These are phyloP conservation scores for Bombus consobrinus DNA, from an alignment of 1,140 invertebrate species.

Conservation along the genomic window DNA sequence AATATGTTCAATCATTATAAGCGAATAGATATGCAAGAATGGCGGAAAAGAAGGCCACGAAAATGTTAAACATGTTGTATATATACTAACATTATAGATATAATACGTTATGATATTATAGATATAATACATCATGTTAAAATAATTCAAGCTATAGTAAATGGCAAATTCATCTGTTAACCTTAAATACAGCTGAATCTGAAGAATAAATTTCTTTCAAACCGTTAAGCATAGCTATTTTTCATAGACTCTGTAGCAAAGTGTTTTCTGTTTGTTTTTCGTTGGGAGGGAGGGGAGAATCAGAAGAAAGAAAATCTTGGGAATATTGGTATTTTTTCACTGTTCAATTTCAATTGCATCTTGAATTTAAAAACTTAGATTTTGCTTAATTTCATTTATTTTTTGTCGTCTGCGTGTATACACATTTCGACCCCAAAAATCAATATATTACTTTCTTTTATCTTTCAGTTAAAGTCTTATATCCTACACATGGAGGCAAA, in stretches of 20 bases:
- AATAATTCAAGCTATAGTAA: neutral
- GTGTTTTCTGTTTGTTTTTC: neutral
- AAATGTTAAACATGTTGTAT: slow-evolving; percentile 2
- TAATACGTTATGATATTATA: too few relatives aligned
- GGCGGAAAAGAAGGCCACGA: neutral
- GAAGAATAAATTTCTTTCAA: slow-evolving; percentile 39
- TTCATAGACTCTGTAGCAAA: neutral
- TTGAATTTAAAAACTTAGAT: neutral
- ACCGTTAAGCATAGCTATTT: neutral
- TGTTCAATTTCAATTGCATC: neutral
- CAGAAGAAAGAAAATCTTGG: too few relatives aligned
- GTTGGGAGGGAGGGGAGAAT: neutral
- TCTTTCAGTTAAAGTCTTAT: slow-evolving; percentile 25
- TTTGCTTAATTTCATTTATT: slow-evolving; percentile 41
- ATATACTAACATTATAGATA: neutral
- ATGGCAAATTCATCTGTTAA: slow-evolving; percentile 1
- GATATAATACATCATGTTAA: too few relatives aligned
- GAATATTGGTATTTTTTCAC: too few relatives aligned
- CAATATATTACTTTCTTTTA: slow-evolving; percentile 50
- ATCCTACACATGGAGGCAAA: slow-evolving; percentile 31
- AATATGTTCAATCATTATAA: slow-evolving; percentile 9
- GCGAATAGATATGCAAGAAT: neutral
- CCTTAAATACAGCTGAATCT: neutral
- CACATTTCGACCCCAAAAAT: slow-evolving; percentile 30
- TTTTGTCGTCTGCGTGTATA: slow-evolving; percentile 2